Evolutionary conservation across 2,797 vertebrate species (phyloP), one percentile per base, ranked within the genome.

Genomic region (Emys orbicularis): DNA sequence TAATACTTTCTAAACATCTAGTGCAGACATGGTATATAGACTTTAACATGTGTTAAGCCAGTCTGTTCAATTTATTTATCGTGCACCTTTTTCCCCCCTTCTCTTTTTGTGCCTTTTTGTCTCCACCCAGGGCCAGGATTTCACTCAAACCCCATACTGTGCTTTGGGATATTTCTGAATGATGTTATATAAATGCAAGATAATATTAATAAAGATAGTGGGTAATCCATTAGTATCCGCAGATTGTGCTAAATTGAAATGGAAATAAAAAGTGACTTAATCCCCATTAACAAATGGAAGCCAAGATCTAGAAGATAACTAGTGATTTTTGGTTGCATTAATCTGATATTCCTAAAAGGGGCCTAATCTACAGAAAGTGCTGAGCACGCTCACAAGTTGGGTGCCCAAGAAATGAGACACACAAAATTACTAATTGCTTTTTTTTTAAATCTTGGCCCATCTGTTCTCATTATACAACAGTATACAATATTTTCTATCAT

Each of bases 11-110:
- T 53, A 9, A 9, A 65, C 61, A 65, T 57, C n/a, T 88, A 16
- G 2, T 18, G 29, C 4, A 34, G 34, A 91, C 86, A 76, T 91
- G 68, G 5, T 3, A 53, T 87, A 27, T 15, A 59, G 89, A 31
- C 23, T 90, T 74, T n/a, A 23, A 79, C 86, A 93, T 1, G 89
- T 89, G 27, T 0, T 0, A 0, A 0, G 81, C 84, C 47, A 9
- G 41, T 90, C 68, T 53, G 0, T 88, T 84, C 68, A 41, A 1
- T 53, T 87, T 89, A 34, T 41, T 21, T 85, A 65, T 25, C 72
- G 1, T 2, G 10, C 47, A 8, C 1, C 1, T 85, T 87, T 13
- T 8, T 3, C 0, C 2, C 3, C 2, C 1, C 1, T 37, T 81
- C 31, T 85, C 41, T 13, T 13, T 27, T 37, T 10, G n/a, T 61